phyloP scores from a whole-genome alignment of 2,888 invertebrate genomes.

The Drosophila borborema region DNA sequence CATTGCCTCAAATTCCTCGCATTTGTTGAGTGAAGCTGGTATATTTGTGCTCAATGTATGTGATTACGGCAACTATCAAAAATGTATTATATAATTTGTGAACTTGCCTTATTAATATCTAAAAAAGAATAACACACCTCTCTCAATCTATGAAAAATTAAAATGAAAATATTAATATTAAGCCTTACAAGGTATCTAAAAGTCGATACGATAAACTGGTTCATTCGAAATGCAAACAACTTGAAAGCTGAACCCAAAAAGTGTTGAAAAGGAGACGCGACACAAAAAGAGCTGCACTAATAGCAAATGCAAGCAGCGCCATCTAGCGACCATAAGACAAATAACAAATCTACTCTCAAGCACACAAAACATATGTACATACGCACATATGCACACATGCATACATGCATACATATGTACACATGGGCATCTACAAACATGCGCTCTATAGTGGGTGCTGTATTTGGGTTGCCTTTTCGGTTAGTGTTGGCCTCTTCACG shows the following conservation, averaged over 20 bases:
- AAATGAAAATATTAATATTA: no score
- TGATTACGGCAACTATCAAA: no score
- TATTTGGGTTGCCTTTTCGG: constrained; percentile 53
- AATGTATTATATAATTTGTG: no score
- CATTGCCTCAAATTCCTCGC: constrained; percentile 6
- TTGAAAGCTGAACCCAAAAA: constrained; percentile 1
- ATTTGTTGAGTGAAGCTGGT: background rate
- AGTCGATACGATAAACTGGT: background rate
- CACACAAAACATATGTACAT: constrained; percentile 5
- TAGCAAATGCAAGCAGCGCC: constrained; percentile 48
- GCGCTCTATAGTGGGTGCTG: constrained; percentile 42
- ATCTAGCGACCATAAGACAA: constrained; percentile 36
- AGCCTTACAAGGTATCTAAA: background rate
- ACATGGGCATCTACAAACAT: constrained; percentile 4
- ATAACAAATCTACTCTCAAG: constrained; percentile 25
- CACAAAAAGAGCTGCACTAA: constrained; percentile 25
- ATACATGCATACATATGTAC: background rate
- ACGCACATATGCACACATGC: no score
- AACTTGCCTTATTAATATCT: no score
- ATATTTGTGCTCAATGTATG: background rate
- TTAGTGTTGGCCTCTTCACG: constrained; percentile 51
- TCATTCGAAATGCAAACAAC: constrained; percentile 43
- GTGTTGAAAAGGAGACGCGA: constrained; percentile 26
- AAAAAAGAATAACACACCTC: no score
- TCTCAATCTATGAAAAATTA: no score